phyloP scores from a whole-genome alignment of 2,113 vertebrate genomes.

The Noturus placidus region DNA sequence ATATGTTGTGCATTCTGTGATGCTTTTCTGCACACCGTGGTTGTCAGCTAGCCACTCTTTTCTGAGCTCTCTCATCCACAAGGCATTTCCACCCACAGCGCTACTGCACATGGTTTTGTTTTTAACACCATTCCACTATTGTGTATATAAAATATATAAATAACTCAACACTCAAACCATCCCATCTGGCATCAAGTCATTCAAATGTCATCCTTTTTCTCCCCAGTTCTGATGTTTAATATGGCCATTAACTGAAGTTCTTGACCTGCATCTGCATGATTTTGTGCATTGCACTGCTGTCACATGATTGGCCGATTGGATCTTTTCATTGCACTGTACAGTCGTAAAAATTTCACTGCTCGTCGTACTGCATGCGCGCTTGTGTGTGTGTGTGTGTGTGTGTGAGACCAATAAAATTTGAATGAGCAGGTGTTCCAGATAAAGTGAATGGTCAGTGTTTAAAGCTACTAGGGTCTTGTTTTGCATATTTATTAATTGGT shows the following conservation, averaged over 20 bases:
- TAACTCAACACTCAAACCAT: not conserved
- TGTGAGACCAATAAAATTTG: not conserved
- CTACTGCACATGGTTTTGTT: not conserved
- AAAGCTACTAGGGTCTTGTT: not conserved
- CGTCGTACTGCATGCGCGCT: too few relatives aligned
- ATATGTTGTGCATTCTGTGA: not conserved
- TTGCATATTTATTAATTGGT: not conserved
- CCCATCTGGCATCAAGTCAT: not conserved
- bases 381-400: too few relatives aligned
- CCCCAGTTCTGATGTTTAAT: not conserved
- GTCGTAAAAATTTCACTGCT: not conserved
- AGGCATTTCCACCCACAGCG: not conserved
- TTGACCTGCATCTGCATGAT: not conserved
- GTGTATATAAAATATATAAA: not conserved
- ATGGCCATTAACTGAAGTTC: not conserved
- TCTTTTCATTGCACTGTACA: not conserved
- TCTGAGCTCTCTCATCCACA: not conserved
- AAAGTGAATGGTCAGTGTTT: not conserved
- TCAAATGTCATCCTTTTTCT: not conserved
- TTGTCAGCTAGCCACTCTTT: not conserved
- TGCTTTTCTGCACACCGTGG: not conserved
- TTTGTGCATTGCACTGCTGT: not conserved
- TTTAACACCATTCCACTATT: not conserved
- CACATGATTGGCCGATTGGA: not conserved
- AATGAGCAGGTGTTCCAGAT: not conserved